Evolutionary conservation across 2,113 vertebrate genomes (phyloP).

Genomic region (Lathamus discolor): DNA sequence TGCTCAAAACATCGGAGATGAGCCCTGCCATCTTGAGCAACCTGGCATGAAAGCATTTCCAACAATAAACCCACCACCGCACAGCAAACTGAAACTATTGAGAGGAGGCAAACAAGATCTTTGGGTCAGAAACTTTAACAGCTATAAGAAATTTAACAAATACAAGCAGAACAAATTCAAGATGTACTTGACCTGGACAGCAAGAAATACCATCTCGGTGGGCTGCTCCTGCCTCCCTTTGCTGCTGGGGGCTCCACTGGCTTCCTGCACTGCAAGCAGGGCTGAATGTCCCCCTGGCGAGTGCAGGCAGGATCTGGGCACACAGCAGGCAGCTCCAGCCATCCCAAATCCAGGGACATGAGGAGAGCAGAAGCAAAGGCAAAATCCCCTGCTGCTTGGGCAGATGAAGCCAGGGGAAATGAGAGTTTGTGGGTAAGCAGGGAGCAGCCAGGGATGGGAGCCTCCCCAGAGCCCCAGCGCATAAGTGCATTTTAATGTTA

Average conservation of each 20-base stretch:
- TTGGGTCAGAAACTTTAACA: background rate
- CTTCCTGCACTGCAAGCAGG: background rate
- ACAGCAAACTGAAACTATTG: background rate
- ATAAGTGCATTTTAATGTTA: background rate
- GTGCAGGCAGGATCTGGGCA: background rate
- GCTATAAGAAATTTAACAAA: background rate
- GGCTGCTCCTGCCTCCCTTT: background rate
- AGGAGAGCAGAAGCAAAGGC: background rate
- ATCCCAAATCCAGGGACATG: background rate
- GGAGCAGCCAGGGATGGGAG: background rate
- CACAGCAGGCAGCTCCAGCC: background rate
- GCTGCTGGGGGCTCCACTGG: background rate
- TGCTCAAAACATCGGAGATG: accelerated
- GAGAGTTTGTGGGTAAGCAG: accelerated
- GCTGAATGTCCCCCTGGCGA: background rate
- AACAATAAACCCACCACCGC: background rate
- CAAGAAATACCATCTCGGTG: background rate
- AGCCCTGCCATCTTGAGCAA: background rate
- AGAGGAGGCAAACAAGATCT: background rate
- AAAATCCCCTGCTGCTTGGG: background rate
- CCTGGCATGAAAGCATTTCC: background rate
- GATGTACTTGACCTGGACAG: background rate
- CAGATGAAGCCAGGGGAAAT: accelerated
- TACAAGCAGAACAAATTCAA: background rate
- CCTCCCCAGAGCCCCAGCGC: accelerated